phyloP scores from a whole-genome alignment of 2,888 invertebrate genomes.

The Polymixis flavicincta region DNA sequence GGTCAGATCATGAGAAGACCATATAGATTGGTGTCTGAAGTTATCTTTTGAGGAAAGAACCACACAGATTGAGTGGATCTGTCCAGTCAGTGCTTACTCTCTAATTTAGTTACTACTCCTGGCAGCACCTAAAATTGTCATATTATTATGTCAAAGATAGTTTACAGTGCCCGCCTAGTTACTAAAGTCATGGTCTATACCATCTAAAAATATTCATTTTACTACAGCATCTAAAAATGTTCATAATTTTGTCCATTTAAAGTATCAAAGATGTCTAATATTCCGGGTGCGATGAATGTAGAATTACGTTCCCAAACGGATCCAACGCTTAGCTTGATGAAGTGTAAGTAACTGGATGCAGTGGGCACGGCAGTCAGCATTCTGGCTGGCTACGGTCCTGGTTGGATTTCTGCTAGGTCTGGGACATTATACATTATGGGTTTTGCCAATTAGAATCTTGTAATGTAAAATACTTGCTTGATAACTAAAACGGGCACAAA shows the following conservation, averaged over 20 bases:
- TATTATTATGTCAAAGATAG: not conserved
- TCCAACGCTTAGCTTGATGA: slow-evolving; percentile 40
- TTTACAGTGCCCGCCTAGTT: too few relatives aligned
- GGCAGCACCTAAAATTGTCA: not conserved
- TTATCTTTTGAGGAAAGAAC: too few relatives aligned
- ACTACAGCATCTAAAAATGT: not conserved
- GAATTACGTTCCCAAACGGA: slow-evolving; percentile 20
- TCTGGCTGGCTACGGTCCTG: not conserved
- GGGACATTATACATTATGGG: not conserved
- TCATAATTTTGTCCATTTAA: slow-evolving; percentile 15
- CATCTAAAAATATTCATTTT: not conserved
- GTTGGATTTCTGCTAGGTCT: slow-evolving; percentile 7
- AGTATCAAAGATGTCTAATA: slow-evolving; percentile 43
- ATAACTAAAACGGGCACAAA: not conserved
- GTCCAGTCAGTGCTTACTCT: too few relatives aligned
- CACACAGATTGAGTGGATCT: too few relatives aligned
- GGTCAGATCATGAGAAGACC: too few relatives aligned
- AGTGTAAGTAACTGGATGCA: slow-evolving; percentile 19
- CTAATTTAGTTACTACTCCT: too few relatives aligned
- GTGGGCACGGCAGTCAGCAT: not conserved
- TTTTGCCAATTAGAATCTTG: not conserved
- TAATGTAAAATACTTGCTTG: not conserved
- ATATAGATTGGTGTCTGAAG: too few relatives aligned
- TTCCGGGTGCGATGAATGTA: slow-evolving; percentile 30
- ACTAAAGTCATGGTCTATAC: not conserved